Conservation (phyloP, 2,888 invertebrate genomes). For the Pogonocherus hispidulus region DNA sequence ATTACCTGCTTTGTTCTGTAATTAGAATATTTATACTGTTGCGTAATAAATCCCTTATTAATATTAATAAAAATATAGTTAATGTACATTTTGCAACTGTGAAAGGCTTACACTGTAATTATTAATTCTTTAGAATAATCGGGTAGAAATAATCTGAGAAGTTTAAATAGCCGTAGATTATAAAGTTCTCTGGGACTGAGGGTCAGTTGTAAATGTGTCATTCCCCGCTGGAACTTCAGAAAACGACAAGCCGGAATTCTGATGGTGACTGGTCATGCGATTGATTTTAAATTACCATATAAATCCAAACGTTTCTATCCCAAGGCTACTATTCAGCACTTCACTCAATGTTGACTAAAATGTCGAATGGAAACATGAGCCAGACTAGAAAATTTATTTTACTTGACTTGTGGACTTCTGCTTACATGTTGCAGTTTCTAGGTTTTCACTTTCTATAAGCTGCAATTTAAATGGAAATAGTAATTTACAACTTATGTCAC, state of each 20-base stretch:
- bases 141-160: neutral
- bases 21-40: too few species aligned
- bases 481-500: too few species aligned
- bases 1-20: too few species aligned
- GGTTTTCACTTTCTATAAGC: neutral
- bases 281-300: conserved; percentile 67
- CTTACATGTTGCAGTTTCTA: conserved; percentile 9
- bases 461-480: too few species aligned
- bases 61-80: too few species aligned
- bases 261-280: conserved; percentile 61
- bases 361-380: conserved; percentile 54
- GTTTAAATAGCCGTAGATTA: neutral
- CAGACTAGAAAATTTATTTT: conserved; percentile 47
- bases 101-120: too few species aligned
- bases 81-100: too few species aligned
- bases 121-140: too few species aligned
- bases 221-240: conserved; percentile 52
- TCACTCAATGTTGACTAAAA: conserved; percentile 55
- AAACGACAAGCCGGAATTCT: conserved; percentile 57
- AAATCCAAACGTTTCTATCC: conserved; percentile 61
- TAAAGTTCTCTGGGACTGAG: conserved; percentile 8
- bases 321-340: conserved; percentile 59
- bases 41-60: too few species aligned
- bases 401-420: too few species aligned
- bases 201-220: conserved; percentile 28